Conservation (phyloP, 2,888 invertebrate genomes). For the Aspidiotus destructor region DNA sequence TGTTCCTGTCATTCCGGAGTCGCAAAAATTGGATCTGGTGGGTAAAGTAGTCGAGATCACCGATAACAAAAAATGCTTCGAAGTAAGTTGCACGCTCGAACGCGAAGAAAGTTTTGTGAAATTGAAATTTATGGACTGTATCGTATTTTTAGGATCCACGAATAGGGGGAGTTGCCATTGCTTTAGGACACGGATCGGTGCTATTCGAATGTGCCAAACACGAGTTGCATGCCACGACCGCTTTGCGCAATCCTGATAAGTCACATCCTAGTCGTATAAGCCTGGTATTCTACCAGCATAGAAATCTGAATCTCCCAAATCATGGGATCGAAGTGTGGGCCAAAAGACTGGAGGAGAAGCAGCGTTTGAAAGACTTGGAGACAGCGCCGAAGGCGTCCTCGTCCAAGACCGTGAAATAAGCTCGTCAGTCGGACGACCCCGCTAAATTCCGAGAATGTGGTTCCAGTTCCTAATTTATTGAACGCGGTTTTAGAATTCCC, state of each 20-base stretch:
- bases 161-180: constrained; percentile 92
- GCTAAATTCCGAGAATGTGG: too few species aligned
- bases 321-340: constrained; percentile 90
- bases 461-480: too few species aligned
- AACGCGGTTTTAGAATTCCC: too few species aligned
- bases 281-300: constrained; percentile 90
- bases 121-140: too few species aligned
- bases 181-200: constrained; percentile 85
- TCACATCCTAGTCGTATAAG: constrained; percentile 83
- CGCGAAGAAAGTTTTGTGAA: too few species aligned
- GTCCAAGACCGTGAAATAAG: constrained; percentile 42
- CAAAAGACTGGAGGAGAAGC: constrained; percentile 75
- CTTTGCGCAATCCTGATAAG: constrained; percentile 75
- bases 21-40: constrained; percentile 62
- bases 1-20: constrained; percentile 43
- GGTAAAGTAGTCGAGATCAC: constrained; percentile 69
- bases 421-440: neutral
- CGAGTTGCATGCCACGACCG: constrained; percentile 91
- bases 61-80: constrained; percentile 78
- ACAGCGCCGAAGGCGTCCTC: constrained; percentile 38
- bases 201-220: constrained; percentile 94
- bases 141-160: constrained; percentile 53
- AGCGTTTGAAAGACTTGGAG: constrained; percentile 45
- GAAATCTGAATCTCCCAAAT: constrained; percentile 75
- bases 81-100: constrained; percentile 39